phyloP scores from a whole-genome alignment of 2,797 vertebrate genomes.

The Enteromius afrohamiltoni region DNA sequence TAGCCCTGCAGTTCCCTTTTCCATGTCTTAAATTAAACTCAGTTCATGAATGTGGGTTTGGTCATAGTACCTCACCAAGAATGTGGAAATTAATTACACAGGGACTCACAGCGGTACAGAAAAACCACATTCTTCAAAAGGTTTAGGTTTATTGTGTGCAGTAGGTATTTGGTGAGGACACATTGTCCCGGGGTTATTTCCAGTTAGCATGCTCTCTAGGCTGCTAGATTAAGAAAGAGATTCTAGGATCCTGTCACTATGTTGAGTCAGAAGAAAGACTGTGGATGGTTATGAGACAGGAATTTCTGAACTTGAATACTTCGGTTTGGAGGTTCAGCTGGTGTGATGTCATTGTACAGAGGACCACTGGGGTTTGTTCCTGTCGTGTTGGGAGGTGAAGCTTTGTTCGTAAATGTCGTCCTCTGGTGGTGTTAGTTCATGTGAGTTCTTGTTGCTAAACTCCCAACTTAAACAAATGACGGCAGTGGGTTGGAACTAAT shows the following conservation, averaged over 20 bases:
- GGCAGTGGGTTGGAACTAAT: slow-evolving; percentile 7
- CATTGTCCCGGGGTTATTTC: slow-evolving; percentile 53
- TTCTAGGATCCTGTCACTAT: neutral
- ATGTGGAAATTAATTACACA: neutral
- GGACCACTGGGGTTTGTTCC: neutral
- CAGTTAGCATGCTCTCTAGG: slow-evolving; percentile 31
- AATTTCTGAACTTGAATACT: slow-evolving; percentile 41
- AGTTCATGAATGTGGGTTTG: neutral
- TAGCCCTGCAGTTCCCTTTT: neutral
- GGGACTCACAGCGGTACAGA: neutral
- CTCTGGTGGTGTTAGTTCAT: slow-evolving; percentile 2
- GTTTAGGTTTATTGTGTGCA: slow-evolving; percentile 32
- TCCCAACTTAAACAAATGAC: neutral
- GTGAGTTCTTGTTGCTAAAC: slow-evolving; percentile 14
- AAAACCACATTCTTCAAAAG: neutral
- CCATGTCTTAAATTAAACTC: neutral
- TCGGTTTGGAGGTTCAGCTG: neutral
- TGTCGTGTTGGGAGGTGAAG: neutral
- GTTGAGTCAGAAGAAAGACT: neutral
- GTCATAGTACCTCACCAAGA: neutral
- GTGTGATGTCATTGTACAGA: slow-evolving; percentile 6
- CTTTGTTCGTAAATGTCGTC: neutral
- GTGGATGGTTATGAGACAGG: slow-evolving; percentile 29
- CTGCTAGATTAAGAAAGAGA: slow-evolving; percentile 19
- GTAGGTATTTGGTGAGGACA: slow-evolving; percentile 55